phyloP scores from a whole-genome alignment of 2,113 vertebrate species.

The Rhinoptilus africanus region DNA sequence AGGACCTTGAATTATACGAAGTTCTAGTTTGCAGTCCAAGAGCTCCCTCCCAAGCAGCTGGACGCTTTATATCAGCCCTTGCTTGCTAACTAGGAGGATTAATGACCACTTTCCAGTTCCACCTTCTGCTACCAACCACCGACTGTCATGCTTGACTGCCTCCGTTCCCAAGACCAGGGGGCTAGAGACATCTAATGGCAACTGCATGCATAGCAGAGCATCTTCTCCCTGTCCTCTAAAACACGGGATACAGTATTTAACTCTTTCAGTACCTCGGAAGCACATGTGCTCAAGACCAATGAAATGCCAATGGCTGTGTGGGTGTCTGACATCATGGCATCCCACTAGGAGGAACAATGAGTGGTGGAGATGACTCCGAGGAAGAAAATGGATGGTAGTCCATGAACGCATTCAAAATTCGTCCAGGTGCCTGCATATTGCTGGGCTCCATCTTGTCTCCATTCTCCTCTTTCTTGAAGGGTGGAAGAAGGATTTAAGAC shows the following conservation, averaged over 20 bases:
- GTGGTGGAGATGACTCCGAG: background rate
- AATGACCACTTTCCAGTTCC: slow-evolving; percentile 15
- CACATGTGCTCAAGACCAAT: rapidly evolving
- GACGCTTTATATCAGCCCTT: background rate
- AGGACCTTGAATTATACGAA: background rate
- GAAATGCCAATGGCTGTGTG: background rate
- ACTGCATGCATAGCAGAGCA: slow-evolving; percentile 55
- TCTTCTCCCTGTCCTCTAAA: background rate
- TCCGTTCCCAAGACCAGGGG: slow-evolving; percentile 37
- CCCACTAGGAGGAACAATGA: background rate
- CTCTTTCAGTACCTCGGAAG: background rate
- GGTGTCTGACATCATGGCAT: background rate
- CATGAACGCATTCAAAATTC: background rate
- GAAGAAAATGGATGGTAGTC: background rate
- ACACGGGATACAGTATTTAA: background rate
- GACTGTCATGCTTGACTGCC: background rate
- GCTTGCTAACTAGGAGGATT: slow-evolving; percentile 29
- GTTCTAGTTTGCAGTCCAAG: background rate
- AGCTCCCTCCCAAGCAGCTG: background rate
- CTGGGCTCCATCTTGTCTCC: background rate
- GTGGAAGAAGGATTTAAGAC: background rate
- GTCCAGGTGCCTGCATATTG: no score
- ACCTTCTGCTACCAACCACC: background rate
- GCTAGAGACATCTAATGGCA: slow-evolving; percentile 80
- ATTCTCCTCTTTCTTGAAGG: background rate